Percentiles rank a stretch among this genome's conserved stretches.
phyloP scores from a whole-genome alignment of 2,888 invertebrate genomes.

The Lingula anatina region DNA sequence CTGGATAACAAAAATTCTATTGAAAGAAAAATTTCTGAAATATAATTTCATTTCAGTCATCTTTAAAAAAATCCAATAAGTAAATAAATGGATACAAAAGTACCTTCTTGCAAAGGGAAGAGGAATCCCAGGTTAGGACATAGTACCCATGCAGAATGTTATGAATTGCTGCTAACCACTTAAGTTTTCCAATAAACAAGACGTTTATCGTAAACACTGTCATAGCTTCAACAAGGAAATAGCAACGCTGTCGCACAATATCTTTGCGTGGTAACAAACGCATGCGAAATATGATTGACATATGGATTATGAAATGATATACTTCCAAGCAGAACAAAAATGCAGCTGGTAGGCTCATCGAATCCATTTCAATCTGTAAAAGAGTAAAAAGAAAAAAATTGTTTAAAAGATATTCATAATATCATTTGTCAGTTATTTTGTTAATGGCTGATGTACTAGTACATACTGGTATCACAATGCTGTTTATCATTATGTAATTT shows the following conservation, averaged over 20 bases:
- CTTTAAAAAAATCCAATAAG: no score
- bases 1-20: no score
- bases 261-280: slow-evolving; percentile 38
- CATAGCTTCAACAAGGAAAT: slow-evolving; percentile 34
- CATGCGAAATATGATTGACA: slow-evolving; percentile 28
- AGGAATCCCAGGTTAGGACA: slow-evolving; percentile 35
- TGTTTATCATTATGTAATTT: no score
- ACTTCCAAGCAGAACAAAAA: slow-evolving; percentile 25
- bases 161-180: slow-evolving; percentile 32
- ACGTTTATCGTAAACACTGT: slow-evolving; percentile 30
- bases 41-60: no score
- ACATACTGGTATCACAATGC: no score
- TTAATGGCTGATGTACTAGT: no score
- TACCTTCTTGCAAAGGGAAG: slow-evolving; percentile 30
- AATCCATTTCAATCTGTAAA: no score
- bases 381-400: no score
- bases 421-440: no score
- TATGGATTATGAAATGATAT: slow-evolving; percentile 33
- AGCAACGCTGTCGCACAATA: slow-evolving; percentile 29
- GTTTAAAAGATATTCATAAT: no score
- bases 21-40: no score
- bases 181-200: slow-evolving; percentile 24
- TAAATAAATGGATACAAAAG: not conserved
- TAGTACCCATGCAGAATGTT: slow-evolving; percentile 34
- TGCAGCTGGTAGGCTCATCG: slow-evolving; percentile 9